Conservation (phyloP, 2,888 invertebrate genomes). For the Hymenopus coronatus region DNA sequence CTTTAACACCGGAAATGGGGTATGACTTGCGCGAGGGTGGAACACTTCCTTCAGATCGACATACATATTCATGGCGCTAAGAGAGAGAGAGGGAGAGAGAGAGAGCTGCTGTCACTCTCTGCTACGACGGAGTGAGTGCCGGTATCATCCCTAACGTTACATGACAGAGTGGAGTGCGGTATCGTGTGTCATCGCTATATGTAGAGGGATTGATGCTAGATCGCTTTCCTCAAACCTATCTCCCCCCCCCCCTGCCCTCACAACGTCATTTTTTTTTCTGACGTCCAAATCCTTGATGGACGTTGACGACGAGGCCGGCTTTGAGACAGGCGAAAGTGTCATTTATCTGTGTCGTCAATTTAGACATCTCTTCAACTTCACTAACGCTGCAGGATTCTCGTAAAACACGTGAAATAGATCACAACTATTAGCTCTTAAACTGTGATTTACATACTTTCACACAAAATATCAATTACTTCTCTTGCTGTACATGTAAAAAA, state of each 20-base stretch:
- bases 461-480: no score
- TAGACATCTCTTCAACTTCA: not conserved
- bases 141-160: not conserved
- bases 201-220: slow-evolving; percentile 16
- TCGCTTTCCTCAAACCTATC: not conserved
- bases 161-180: not conserved
- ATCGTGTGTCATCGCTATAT: slow-evolving; percentile 15
- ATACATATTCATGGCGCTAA: slow-evolving; percentile 13
- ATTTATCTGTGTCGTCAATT: slow-evolving; percentile 14
- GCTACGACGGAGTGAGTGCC: not conserved
- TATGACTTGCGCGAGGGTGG: not conserved
- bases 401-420: no score
- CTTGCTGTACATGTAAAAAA: no score
- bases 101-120: not conserved
- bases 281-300: slow-evolving; percentile 20
- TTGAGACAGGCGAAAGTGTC: not conserved
- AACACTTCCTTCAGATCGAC: not conserved
- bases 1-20: not conserved
- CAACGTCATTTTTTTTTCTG: not conserved
- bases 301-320: not conserved
- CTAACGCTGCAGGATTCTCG: not conserved
- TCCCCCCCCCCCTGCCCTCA: not conserved
- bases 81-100: not conserved
- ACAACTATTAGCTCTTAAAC: no score
- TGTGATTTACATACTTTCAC: no score